Evolutionary conservation across 2,888 invertebrate species (phyloP), one percentile per base, ranked within the genome.

Genomic region (Entomobrya multifasciata): DNA sequence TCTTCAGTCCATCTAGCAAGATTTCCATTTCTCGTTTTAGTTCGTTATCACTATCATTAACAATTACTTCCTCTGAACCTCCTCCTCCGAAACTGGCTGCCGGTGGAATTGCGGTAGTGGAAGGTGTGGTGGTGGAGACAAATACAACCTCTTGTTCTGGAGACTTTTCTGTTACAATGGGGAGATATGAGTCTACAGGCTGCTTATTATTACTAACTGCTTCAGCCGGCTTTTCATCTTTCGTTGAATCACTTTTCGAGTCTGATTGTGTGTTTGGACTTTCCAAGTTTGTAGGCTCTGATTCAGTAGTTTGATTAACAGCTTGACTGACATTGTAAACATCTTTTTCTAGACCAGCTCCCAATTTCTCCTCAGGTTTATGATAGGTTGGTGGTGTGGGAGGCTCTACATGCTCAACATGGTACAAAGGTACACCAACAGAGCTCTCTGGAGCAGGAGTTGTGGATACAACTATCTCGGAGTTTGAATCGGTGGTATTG

Each of bases 371-470:
- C 4, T 91, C 90, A n/a, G 90, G 91, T 78, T 89, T 90, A 36
- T 90, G 91, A 88, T 90, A 91, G 10, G 90, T 91, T 25, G 90
- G 88, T 4, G 90, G 88, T 0, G 90, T 90, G 1, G 91, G 91
- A 11, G 90, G 90, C 20, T 91, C 91, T 0, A 88, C 80, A 70
- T 91, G 91, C 41, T 91, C 91, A 20, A 91, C 91, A 72, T 91
- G 91, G 27, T 91, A 91, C 20, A 91, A 49, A 0, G 91, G 91
- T 17, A 91, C 90, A n/a, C 89, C 90, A 6, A 90, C 89, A 13
- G 90, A 89, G 77, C 88, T 88, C 49, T 90, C 90, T 11, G 89
- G 72, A 0, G 52, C 47, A 27, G 81, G 67, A 0, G 87, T 82
- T 0, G 52, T 74, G 1, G 76, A 41, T 36, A 55, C 13, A 0